phyloP scores from a whole-genome alignment of 2,113 vertebrate species.

The Percopsis transmontana region DNA sequence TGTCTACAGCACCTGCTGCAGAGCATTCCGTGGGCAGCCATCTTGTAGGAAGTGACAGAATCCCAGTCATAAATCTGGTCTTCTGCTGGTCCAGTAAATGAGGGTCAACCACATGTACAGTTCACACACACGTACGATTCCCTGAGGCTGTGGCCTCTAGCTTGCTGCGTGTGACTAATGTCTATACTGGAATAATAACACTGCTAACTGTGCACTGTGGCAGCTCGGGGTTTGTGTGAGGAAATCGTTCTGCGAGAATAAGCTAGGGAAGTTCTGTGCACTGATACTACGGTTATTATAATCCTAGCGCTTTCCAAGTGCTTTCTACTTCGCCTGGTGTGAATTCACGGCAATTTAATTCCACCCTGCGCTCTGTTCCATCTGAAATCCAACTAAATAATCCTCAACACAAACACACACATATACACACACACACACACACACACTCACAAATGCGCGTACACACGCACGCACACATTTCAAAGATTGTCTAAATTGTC shows the following conservation, averaged over 20 bases:
- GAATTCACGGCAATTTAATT: constrained; percentile 41
- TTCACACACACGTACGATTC: constrained; percentile 20
- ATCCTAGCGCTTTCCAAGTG: constrained; percentile 32
- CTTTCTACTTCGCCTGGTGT: constrained; percentile 37
- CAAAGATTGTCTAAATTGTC: not conserved
- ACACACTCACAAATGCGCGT: not conserved
- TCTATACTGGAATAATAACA: constrained; percentile 53
- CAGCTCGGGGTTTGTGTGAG: constrained; percentile 40
- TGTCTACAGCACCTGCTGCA: constrained; percentile 45
- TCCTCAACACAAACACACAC: not conserved
- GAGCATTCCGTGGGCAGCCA: constrained; percentile 48
- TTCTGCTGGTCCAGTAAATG: constrained; percentile 48
- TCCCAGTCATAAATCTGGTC: constrained; percentile 42
- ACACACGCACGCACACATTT: constrained; percentile 4
- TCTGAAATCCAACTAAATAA: constrained; percentile 1
- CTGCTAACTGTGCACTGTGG: constrained; percentile 54
- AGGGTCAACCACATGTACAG: constrained; percentile 8
- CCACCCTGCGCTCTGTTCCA: constrained; percentile 7
- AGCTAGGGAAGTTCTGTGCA: constrained; percentile 24
- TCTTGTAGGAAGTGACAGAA: constrained; percentile 43
- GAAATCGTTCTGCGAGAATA: constrained; percentile 8
- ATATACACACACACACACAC: constrained; percentile 1
- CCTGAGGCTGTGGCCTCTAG: constrained; percentile 8
- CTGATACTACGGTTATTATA: constrained; percentile 28
- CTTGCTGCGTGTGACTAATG: constrained; percentile 43